Evolutionary conservation across 2,888 invertebrate species (phyloP).

Genomic region (Chydorus sphaericus): DNA sequence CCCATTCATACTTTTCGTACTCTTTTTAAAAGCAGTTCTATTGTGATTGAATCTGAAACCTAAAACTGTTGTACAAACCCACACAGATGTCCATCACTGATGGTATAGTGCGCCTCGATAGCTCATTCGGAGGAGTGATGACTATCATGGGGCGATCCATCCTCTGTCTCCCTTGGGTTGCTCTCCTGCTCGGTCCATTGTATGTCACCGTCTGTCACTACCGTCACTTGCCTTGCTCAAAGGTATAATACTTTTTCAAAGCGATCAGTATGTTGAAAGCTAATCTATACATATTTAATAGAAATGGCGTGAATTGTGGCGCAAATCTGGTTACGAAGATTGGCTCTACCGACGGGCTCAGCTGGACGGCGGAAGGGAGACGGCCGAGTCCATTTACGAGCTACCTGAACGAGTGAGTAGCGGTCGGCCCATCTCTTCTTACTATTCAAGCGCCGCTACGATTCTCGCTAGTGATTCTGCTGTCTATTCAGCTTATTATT

Average conservation of each 20-base stretch:
- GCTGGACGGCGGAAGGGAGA: background rate
- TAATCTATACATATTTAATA: background rate
- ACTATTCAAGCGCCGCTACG: background rate
- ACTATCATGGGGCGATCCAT: background rate
- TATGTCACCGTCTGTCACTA: background rate
- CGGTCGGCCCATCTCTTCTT: background rate
- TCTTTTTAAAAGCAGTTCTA: background rate
- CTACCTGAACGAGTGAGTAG: background rate
- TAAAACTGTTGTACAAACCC: background rate
- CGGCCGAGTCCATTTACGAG: background rate
- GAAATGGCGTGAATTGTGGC: constrained; percentile 1
- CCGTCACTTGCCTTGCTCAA: background rate
- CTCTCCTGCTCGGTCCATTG: background rate
- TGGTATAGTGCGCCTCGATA: background rate
- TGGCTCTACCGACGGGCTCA: background rate
- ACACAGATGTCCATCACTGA: constrained; percentile 2
- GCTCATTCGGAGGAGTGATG: background rate
- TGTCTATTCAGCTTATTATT: constrained; percentile 4
- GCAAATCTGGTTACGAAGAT: background rate
- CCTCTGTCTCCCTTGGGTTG: background rate
- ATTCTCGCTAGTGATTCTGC: background rate
- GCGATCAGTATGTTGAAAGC: background rate
- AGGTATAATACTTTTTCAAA: background rate
- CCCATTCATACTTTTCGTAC: background rate
- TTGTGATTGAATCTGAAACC: background rate